Percentiles rank a stretch among this genome's conserved stretches.
These are phyloP conservation scores for Macrotis lagotis DNA, from an alignment of 2,113 vertebrate species.

Conservation along the genomic window DNA sequence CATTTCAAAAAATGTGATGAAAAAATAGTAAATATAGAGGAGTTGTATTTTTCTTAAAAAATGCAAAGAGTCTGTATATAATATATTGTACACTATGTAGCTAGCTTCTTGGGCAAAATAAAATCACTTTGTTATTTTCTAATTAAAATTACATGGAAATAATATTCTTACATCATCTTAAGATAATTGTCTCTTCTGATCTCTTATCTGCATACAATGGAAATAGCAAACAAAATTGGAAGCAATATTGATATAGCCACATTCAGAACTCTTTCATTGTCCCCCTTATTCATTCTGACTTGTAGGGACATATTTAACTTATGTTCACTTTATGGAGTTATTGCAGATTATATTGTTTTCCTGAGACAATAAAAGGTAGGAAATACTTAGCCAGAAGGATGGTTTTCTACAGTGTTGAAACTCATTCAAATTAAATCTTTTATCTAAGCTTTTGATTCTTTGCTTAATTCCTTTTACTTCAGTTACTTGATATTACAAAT, in stretches of 20 bases:
- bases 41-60: constrained; percentile 43
- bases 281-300: constrained; percentile 40
- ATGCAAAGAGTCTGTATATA: constrained; percentile 41
- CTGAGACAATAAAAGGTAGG: background rate
- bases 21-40: background rate
- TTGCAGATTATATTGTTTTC: background rate
- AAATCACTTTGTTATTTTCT: constrained; percentile 19
- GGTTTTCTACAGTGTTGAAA: constrained; percentile 26
- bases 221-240: constrained; percentile 43
- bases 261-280: constrained; percentile 23
- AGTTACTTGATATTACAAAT: constrained; percentile 21
- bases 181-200: constrained; percentile 36
- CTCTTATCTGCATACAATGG: constrained; percentile 40
- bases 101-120: constrained; percentile 46
- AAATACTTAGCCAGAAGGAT: background rate
- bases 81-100: constrained; percentile 19
- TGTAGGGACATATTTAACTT: constrained; percentile 21
- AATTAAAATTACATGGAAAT: constrained; percentile 25
- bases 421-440: constrained; percentile 12
- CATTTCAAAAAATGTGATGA: constrained; percentile 24
- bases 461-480: constrained; percentile 35
- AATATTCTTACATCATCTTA: constrained; percentile 45
- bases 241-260: constrained; percentile 32
- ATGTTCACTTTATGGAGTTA: background rate
- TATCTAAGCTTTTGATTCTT: constrained; percentile 25